phyloP scores from a whole-genome alignment of 2,113 vertebrate species.

The Mola mola region DNA sequence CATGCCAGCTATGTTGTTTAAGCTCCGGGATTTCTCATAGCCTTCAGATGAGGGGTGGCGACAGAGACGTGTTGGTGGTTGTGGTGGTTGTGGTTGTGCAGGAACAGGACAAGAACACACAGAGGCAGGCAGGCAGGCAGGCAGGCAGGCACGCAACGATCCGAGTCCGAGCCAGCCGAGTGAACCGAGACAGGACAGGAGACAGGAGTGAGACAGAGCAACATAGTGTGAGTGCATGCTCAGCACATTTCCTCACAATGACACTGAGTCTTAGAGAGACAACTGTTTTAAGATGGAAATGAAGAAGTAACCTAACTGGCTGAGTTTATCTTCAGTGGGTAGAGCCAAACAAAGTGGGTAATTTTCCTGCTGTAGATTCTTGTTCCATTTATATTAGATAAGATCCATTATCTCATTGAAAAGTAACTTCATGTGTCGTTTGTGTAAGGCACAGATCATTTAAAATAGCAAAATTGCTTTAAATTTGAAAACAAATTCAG shows the following conservation, averaged over 20 bases:
- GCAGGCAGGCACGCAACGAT: conserved; percentile 65
- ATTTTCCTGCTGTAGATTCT: no score
- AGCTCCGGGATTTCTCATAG: conserved; percentile 95
- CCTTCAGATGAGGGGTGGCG: conserved; percentile 83
- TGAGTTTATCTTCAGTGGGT: not conserved
- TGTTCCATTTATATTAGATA: not conserved
- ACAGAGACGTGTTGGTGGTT: conserved; percentile 80
- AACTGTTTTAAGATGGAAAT: conserved; percentile 5
- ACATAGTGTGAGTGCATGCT: conserved; percentile 65
- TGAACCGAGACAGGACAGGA: conserved; percentile 83
- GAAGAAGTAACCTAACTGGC: not conserved
- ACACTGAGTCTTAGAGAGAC: not conserved
- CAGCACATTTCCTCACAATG: conserved; percentile 38
- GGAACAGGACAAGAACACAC: conserved; percentile 81
- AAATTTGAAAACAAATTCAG: not conserved
- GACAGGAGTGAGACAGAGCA: conserved; percentile 85
- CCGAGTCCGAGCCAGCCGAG: conserved; percentile 86
- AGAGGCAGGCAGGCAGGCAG: conserved; percentile 67
- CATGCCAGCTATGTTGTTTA: conserved; percentile 96
- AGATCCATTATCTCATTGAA: no score
- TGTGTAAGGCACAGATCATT: no score
- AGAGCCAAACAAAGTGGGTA: conserved; percentile 16
- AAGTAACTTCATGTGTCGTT: no score
- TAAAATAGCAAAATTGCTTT: no score
- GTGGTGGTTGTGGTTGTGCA: conserved; percentile 71